Base-by-base conservation (phyloP, 2,797 vertebrate genomes). In the Esox masquinongy region DNA sequence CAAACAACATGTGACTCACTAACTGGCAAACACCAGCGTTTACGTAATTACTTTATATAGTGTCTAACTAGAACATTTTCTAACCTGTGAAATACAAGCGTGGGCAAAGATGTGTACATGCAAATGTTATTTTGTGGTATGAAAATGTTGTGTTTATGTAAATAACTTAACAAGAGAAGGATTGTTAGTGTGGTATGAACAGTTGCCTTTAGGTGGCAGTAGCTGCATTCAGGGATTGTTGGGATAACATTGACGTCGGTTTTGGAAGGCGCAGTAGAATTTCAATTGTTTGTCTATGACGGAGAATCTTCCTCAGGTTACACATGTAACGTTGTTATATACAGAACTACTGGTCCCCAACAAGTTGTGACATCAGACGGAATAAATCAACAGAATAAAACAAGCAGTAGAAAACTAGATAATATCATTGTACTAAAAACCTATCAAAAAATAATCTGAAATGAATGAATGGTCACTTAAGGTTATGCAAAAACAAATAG, bases 201-300 rank as follows among this genome's bases (percentile, higher is more conserved):
- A 5, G 36, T 12, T 7, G 69, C 84, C 93, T 91, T 84, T 82
- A 92, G 93, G 86, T 85, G 93, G 92, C 91, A 90, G 89, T 90
- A 87, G 83, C 22, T 63, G 50, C 76, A 34, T 78, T 75, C n/a
- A 14, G 36, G 14, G 56, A 26, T 61, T 24, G 8, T 3, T 19
- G 7, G 19, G 26, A 63, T 24, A 39, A 66, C 31, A 0, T 34
- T 22, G 22, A 31, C 36, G 47, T 68, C 56, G 47, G 49, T 74
- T 39, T 3, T 49, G 68, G 36, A 22, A 16, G 19, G 34, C 11
- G 39, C 14, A 5, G 17, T 26, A 4, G 39, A 15, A 53, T 16
- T 16, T 67, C 6, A 67, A 31, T 34, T 0, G 29, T 5, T 67
- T 29, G 9, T 14, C 22, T 26, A 12, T 19, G 24, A 34, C 19